Evolutionary conservation across 1,140 invertebrate species (phyloP).

Genomic region (Apis florea): DNA sequence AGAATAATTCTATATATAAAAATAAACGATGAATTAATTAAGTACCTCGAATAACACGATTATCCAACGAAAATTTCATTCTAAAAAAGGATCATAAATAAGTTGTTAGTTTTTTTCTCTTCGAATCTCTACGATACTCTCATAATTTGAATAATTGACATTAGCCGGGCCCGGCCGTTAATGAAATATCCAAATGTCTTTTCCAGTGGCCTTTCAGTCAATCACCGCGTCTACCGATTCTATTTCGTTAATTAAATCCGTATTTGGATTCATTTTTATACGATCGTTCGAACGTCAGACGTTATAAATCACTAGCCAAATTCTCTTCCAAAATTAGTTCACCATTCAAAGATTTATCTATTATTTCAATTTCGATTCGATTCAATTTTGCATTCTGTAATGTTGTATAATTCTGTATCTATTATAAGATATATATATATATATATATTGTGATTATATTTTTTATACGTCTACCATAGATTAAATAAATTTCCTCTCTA

Average conservation of each 20-base stretch:
- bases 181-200: conserved; percentile 62
- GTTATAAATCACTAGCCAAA: conserved; percentile 52
- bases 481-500: too few species aligned
- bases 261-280: conserved; percentile 61
- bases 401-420: too few species aligned
- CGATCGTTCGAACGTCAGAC: conserved; percentile 51
- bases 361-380: conserved; percentile 1
- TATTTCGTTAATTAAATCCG: conserved; percentile 61
- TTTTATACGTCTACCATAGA: too few species aligned
- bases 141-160: conserved; percentile 65
- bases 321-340: conserved; percentile 35
- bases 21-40: neutral
- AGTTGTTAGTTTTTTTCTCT: conserved; percentile 36
- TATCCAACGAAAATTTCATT: conserved; percentile 53
- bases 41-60: conserved; percentile 35
- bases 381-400: neutral
- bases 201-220: conserved; percentile 53
- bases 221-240: conserved; percentile 50
- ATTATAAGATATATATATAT: neutral
- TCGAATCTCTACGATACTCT: conserved; percentile 22
- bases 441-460: too few species aligned
- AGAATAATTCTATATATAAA: too few species aligned
- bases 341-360: conserved; percentile 28
- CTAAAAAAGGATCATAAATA: conserved; percentile 41
- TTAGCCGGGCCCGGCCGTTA: conserved; percentile 31